These are phyloP conservation scores for Agriopis aurantiaria DNA, from an alignment of 2,888 invertebrate genomes.

Conservation along the genomic window DNA sequence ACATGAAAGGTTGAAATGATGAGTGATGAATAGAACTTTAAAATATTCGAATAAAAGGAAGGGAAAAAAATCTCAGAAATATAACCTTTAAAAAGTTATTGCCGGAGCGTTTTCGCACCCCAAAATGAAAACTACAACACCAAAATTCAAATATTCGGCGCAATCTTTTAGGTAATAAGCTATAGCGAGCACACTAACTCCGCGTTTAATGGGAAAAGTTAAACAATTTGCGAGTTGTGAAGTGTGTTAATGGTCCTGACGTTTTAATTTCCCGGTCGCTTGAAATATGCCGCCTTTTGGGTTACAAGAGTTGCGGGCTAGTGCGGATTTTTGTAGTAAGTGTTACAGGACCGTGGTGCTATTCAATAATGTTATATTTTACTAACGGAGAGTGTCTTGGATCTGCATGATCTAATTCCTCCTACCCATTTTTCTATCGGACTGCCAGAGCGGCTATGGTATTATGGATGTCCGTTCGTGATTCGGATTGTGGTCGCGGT, in stretches of 20 bases:
- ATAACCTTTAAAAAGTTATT: too few species aligned
- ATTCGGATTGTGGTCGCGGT: too few species aligned
- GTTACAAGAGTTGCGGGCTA: constrained; percentile 20
- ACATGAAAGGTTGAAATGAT: too few species aligned
- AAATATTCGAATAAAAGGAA: too few species aligned
- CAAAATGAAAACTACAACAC: constrained; percentile 26
- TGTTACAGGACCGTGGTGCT: not conserved
- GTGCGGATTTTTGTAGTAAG: constrained; percentile 9
- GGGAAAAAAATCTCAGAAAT: too few species aligned
- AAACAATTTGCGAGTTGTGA: constrained; percentile 68
- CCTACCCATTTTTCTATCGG: too few species aligned
- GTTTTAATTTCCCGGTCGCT: constrained; percentile 66
- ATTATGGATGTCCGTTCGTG: too few species aligned
- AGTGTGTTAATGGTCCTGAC: constrained; percentile 72
- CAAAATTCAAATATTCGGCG: constrained; percentile 33
- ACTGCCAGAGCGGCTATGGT: too few species aligned
- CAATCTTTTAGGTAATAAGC: constrained; percentile 57
- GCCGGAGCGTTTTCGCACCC: constrained; percentile 5
- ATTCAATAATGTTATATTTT: too few species aligned
- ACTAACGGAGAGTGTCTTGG: too few species aligned
- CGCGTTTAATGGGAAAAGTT: constrained; percentile 72
- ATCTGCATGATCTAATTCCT: too few species aligned
- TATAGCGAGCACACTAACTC: constrained; percentile 51
- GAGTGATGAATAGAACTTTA: too few species aligned
- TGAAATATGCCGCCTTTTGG: constrained; percentile 44